These are phyloP conservation scores for Rhaphigaster nebulosa DNA, from an alignment of 2,888 invertebrate genomes.

Conservation along the genomic window DNA sequence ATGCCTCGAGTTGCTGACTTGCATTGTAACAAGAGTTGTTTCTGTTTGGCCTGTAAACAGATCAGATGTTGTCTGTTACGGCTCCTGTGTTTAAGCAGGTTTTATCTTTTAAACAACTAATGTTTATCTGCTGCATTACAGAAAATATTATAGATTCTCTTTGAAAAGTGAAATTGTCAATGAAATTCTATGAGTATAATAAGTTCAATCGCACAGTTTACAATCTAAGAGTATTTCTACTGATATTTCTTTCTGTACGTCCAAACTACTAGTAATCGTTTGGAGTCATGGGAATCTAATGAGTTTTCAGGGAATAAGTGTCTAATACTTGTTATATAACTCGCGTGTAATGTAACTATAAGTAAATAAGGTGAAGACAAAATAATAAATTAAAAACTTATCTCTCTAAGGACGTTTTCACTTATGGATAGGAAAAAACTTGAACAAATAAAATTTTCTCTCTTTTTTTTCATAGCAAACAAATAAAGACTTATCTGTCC, in stretches of 20 bases:
- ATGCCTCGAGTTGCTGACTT: not conserved
- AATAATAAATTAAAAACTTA: not conserved
- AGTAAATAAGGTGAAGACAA: not conserved
- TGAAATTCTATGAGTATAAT: no score
- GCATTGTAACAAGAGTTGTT: not conserved
- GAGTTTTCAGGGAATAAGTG: not conserved
- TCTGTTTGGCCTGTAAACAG: not conserved
- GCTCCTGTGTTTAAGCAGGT: not conserved
- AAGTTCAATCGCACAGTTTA: no score
- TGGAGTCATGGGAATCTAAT: no score
- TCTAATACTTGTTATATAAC: not conserved
- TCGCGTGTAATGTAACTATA: not conserved
- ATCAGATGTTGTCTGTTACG: conserved; percentile 11
- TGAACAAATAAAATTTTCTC: not conserved
- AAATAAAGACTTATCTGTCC: not conserved
- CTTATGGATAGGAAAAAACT: not conserved
- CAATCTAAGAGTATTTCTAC: no score
- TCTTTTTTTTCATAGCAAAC: not conserved
- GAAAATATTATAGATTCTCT: no score
- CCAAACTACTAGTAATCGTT: no score
- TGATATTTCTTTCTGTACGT: no score
- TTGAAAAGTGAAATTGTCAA: no score
- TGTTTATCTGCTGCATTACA: not conserved
- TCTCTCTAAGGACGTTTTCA: not conserved
- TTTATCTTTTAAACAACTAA: not conserved